These are phyloP conservation scores for Thomomys bottae DNA, from an alignment of 2,113 vertebrate species.

Conservation along the genomic window DNA sequence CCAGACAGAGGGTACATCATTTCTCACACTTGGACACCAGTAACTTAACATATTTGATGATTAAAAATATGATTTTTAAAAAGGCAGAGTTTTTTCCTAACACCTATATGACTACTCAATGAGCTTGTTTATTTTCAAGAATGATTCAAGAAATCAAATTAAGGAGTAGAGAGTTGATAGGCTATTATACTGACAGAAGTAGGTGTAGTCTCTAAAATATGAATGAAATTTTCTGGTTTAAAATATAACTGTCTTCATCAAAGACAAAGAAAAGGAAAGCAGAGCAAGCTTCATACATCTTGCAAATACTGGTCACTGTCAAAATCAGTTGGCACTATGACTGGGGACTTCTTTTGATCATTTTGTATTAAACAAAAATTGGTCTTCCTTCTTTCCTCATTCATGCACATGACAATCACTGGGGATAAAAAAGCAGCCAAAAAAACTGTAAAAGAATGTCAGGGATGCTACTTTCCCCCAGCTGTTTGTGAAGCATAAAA, in stretches of 20 bases:
- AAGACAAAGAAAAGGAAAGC: constrained; percentile 34
- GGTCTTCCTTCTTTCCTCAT: constrained; percentile 46
- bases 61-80: background rate
- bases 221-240: constrained; percentile 52
- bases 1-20: too few relatives aligned
- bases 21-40: too few relatives aligned
- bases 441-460: constrained; percentile 33
- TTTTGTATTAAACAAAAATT: constrained; percentile 63
- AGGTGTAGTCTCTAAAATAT: constrained; percentile 28
- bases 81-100: background rate
- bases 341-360: constrained; percentile 66
- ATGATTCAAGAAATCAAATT: constrained; percentile 25
- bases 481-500: constrained; percentile 59
- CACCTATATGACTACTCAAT: background rate
- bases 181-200: background rate
- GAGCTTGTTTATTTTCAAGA: background rate
- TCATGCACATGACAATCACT: constrained; percentile 58
- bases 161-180: background rate
- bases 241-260: constrained; percentile 50
- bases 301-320: constrained; percentile 59
- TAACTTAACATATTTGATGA: background rate
- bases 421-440: background rate
- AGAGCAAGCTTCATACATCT: constrained; percentile 35
- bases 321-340: constrained; percentile 33
- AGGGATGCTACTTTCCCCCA: constrained; percentile 36